Base-by-base conservation (phyloP, 2,113 vertebrate species). In the Tylochromis polylepis region DNA sequence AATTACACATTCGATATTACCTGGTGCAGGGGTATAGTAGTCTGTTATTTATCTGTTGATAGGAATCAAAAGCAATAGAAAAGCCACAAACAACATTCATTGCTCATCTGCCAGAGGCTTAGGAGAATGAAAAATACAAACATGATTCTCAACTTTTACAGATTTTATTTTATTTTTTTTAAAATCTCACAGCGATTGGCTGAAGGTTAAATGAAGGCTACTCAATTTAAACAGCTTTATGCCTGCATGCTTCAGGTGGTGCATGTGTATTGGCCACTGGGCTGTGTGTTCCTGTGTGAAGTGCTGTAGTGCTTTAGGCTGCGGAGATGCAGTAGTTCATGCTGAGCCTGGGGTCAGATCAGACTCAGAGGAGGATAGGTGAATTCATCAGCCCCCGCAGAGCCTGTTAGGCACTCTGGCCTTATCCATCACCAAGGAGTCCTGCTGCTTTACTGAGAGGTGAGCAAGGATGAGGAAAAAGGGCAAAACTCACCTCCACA, bases 341-440 rank as follows among this genome's bases (percentile, higher is more conserved):
- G 43, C 81, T 85, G 81, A 82, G 91, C 87, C 89, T 62, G 78
- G 38, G 88, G 87, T 93, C 83, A 53, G 86, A 84, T 90, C 90
- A 84, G 29, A 85, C 84, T 82, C 90, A 34, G 84, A 75, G 85
- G 77, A 88, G 78, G 85, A 92, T 89, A 93, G 88, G 92, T 90
- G 89, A 85, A 89, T 94, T 93, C 86, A 92, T 91, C 90, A 85
- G 86, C 87, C 82, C 87, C 55, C 85, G 22, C 92, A 84, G 83
- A 88, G 87, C 27, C 91, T 85, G 56, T 15, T 34, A 89, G 87
- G 80, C 78, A 85, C 79, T 87, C 67, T 2, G 46, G 82, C 85
- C 38, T 86, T 85, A 92, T 93, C 91, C 87, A 90, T 93, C 91
- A 91, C 79, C 49, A 58, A 22, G 29, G 79, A 83, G 77, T 83